These are phyloP conservation scores for Troilus luridus DNA, from an alignment of 2,888 invertebrate species.

Conservation along the genomic window DNA sequence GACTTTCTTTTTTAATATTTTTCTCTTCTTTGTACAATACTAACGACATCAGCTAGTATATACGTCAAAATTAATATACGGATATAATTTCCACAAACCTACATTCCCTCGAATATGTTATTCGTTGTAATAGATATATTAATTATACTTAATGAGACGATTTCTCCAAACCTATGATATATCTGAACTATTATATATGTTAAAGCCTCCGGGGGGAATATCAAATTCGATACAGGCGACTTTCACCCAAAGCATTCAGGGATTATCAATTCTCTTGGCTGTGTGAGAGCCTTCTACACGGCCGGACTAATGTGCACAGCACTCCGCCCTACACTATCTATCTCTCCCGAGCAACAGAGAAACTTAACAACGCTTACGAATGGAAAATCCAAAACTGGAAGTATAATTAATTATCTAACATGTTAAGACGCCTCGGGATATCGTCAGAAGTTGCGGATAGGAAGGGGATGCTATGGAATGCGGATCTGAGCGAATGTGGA, in stretches of 20 bases:
- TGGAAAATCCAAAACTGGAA: neutral
- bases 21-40: no score
- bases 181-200: neutral
- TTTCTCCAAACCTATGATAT: neutral
- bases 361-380: neutral
- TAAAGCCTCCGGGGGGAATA: neutral
- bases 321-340: neutral
- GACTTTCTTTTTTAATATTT: no score
- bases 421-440: no score
- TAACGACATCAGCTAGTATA: no score
- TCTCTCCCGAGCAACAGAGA: neutral
- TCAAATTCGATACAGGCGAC: neutral
- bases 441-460: neutral
- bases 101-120: no score
- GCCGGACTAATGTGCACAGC: neutral
- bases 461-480: neutral
- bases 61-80: no score
- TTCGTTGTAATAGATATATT: no score
- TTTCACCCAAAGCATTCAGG: conserved; percentile 10
- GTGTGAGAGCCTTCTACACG: neutral
- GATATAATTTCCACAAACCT: no score
- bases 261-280: neutral
- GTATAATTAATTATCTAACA: neutral
- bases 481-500: neutral
- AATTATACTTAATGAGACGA: neutral